Evolutionary conservation across 2,888 invertebrate genomes (phyloP).

Genomic region (Fragum sueziense): DNA sequence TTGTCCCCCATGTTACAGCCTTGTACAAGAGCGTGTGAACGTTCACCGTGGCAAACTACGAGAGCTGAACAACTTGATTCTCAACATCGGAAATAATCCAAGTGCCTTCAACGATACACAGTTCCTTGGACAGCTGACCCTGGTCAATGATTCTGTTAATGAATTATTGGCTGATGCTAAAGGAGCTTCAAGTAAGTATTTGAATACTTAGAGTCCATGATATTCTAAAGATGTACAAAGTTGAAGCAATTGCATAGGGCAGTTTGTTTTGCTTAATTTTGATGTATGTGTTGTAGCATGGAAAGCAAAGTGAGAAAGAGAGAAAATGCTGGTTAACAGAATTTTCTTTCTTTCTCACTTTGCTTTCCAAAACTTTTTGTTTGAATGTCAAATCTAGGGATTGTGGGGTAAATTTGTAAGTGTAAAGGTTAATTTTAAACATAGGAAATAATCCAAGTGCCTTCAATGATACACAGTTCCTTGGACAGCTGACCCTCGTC

Average conservation of each 20-base stretch:
- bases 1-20: conserved; percentile 97
- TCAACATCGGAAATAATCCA: conserved; percentile 96
- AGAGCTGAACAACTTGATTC: conserved; percentile 89
- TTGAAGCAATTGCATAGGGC: no score
- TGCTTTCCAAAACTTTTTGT: no score
- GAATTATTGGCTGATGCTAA: conserved; percentile 90
- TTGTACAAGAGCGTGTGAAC: conserved; percentile 94
- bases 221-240: no score
- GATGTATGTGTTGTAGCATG: no score
- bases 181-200: conserved; percentile 70
- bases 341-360: no score
- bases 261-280: no score
- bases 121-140: conserved; percentile 92
- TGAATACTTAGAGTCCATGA: neutral
- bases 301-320: no score
- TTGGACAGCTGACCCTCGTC: conserved; percentile 90
- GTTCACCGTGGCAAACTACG: conserved; percentile 82
- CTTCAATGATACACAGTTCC: conserved; percentile 95
- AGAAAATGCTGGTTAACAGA: no score
- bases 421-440: conserved; percentile 91
- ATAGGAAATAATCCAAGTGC: conserved; percentile 97
- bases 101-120: conserved; percentile 95
- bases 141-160: conserved; percentile 90
- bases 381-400: no score
- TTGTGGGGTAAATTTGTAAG: no score